Evolutionary conservation across 2,113 vertebrate species (phyloP), one percentile per base, ranked within the genome.

Genomic region (Elaphurus davidianus): DNA sequence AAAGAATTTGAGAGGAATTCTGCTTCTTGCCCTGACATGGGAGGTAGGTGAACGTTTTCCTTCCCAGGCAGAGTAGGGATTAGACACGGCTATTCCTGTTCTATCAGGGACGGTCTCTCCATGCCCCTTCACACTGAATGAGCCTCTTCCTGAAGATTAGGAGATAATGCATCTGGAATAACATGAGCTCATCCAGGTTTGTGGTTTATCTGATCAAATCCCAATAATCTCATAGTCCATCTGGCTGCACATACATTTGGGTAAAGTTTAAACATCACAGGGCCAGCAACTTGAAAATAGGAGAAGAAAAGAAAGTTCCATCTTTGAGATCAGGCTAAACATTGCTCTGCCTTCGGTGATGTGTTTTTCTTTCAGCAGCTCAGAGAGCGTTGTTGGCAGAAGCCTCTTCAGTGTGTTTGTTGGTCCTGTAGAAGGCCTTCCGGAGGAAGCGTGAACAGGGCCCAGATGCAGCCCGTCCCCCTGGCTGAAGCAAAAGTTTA

Each of bases 161-260:
- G 96, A 98, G 98, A 99, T 98, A 99, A 98, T 79, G 87, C 98
- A 98, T 98, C 98, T 99, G 98, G 96, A 98, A 98, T 96, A 98
- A 98, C 97, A 99, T 93, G 98, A 99, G 88, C 98, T 98, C 98
- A 98, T 98, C 97, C 97, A 98, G 98, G 98, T 98, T 98, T 99
- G 99, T 89, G 98, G 96, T 97, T 98, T 98, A 98, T 98, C 98
- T 98, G 97, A 98, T 98, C 98, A 98, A 98, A 99, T 98, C 98
- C 96, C 96, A 96, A 91, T 97, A 98, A 98, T 98, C 98, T 98
- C 93, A 71, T 92, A 97, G 82, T 97, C 96, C 98, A 98, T 98
- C 98, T 98, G 98, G 88, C 81, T 97, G 97, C 87, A 43, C 90
- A 96, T 97, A 87, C 91, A 98, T 97, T 98, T 97, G 96, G 95